Evolutionary conservation across 92 coral and sea anemone genomes (phyloP), one percentile per base, ranked within the genome.

Genomic region (Montipora capitata): DNA sequence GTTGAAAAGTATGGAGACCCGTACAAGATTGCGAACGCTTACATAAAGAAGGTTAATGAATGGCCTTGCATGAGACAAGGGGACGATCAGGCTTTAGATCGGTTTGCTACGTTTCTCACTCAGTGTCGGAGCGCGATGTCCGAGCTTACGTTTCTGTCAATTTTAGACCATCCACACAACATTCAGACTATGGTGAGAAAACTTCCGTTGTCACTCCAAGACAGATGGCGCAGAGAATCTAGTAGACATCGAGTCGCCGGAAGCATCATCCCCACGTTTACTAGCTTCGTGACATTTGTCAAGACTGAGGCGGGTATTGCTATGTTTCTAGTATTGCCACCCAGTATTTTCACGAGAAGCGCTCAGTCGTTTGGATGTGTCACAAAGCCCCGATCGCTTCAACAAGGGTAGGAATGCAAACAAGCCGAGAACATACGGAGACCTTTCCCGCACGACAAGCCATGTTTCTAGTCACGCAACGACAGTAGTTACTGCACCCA

Each of bases 91-190:
- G 52, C 52, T 9, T 45, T 78, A 61, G 85, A 91, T 10, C 54
- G 78, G 2, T 76, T 91, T 40, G 81, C 94, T 38, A 81, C 66
- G 41, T 87, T 91, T 59, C 89, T 87, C 7, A 76, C 70, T n/a
- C 92, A 91, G 78, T 91, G 94, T 39, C 71, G 68, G 48, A 87
- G 83, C 51, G 92, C 92, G 43, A 91, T 86, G 94, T 62, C 82
- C 3, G 51, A 79, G 5, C 74, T 91, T 10, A 56, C 92, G 18
- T 91, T 68, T 66, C 65, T 91, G 16, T 51, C 89, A 11, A 86
- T 88, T 13, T 72, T 91, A 67, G 86, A 91, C 42, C 92, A 91
- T 83, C 92, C 84, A 12, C 92, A 81, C 77, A 87, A 91, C 74
- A 13, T 91, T 14, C 94, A 82, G 38, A 78, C 73, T 58, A 68